phyloP scores from a whole-genome alignment of 2,113 vertebrate genomes.

The Thermophis baileyi region DNA sequence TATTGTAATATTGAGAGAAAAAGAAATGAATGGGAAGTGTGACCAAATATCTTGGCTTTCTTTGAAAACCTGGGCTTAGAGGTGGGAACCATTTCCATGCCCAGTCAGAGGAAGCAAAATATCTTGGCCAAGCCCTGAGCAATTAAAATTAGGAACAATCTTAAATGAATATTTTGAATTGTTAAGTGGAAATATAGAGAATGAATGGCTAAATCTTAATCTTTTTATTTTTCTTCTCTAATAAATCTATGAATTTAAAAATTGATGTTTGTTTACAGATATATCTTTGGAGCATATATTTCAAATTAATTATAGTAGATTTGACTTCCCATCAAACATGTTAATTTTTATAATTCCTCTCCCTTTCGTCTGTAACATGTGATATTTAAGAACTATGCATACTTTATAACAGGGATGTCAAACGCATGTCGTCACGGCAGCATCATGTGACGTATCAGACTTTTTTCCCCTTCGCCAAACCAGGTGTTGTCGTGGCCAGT shows the following conservation, averaged over 20 bases:
- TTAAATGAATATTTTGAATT: background rate
- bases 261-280: background rate
- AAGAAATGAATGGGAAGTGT: too few species aligned
- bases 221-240: background rate
- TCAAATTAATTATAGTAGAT: background rate
- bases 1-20: too few species aligned
- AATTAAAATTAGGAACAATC: background rate
- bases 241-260: background rate
- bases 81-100: background rate
- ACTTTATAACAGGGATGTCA: background rate
- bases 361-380: background rate
- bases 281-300: background rate
- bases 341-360: background rate
- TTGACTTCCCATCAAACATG: background rate
- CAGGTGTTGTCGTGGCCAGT: too few species aligned
- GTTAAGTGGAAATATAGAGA: background rate
- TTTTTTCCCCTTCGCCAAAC: too few species aligned
- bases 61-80: background rate
- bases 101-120: background rate
- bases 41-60: too few species aligned
- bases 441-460: too few species aligned
- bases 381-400: slow-evolving; percentile 3
- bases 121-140: background rate
- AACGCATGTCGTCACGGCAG: too few species aligned
- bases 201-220: background rate